Base-by-base conservation (phyloP, 2,113 vertebrate genomes). In the Nanorana parkeri region DNA sequence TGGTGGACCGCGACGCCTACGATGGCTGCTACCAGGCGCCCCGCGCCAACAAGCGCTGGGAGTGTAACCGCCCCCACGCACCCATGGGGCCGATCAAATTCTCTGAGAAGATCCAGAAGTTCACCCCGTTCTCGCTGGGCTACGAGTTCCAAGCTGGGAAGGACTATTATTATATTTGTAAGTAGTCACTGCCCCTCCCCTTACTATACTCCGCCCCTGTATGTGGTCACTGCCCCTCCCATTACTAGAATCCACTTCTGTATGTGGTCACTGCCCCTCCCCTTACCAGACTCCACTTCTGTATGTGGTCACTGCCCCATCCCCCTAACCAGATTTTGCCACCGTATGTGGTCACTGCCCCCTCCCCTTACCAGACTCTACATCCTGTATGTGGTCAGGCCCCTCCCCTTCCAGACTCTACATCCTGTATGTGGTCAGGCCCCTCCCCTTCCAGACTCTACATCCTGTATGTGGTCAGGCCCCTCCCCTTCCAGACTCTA, bases 161-260 rank as follows among this genome's bases (percentile, higher is more conserved):
- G 26, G 93, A 90, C 17, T 95, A 95, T 84, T 94, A 94, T 72
- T 94, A 94, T 41, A 92, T 94, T 78, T 94, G 94, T 95, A 86
- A 93, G 94, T 91, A 1, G 19, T 21, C 28, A 85, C 61, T 23
- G 61, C 24, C 24, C n/a, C 63, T 13, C 63, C 63, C 63, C 24
- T 1, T 20, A 1, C 56, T 17, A 4, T 23, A 5, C 58, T 13
- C 58, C 58, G 11, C 58, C 58, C 58, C 58, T 19, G 3, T 60
- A 6, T 60, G 3, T 5, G 1, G 19, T 7, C 19, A 6, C 58
- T n/a, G 8, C 21, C 13, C 58, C 17, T 95, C 94, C 83, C 94
- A 94, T 72, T 94, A 36, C n/a, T n/a, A n/a, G n/a, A n/a, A n/a
- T n/a, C n/a, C n/a, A n/a, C 41, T 92, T 94, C 79, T 61, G 94